Percentiles rank a stretch among this genome's conserved stretches.
Evolutionary conservation across 2,888 invertebrate genomes (phyloP).

Genomic region (Brachyptera risi): DNA sequence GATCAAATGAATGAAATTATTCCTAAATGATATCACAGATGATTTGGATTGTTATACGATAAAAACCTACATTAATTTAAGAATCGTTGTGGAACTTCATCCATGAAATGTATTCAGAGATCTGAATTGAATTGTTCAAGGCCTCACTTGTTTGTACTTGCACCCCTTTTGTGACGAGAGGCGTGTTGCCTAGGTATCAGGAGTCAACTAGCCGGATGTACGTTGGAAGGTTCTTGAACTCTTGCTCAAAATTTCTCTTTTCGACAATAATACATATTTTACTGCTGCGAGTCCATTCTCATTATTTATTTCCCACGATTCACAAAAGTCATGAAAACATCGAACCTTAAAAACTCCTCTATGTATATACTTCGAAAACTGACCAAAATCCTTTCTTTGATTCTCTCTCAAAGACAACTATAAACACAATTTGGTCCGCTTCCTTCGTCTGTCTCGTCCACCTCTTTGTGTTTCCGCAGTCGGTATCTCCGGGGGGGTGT

Average conservation of each 20-base stretch:
- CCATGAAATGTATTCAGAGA: no score
- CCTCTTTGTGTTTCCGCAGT: not conserved
- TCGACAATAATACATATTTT: no score
- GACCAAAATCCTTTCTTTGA: slow-evolving; percentile 11
- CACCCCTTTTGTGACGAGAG: no score
- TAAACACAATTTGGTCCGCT: slow-evolving; percentile 3
- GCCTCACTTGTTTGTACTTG: no score
- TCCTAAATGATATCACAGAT: no score
- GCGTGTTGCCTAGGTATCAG: no score
- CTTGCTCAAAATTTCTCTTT: slow-evolving; percentile 1
- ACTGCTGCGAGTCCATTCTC: slow-evolving; percentile 9
- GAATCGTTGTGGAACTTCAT: no score
- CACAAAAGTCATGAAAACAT: slow-evolving; percentile 8
- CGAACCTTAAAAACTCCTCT: slow-evolving; percentile 8
- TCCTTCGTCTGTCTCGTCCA: not conserved
- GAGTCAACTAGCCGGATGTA: no score
- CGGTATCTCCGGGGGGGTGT: not conserved
- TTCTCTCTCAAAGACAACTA: not conserved
- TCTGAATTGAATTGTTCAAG: not conserved
- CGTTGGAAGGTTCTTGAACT: slow-evolving; percentile 12
- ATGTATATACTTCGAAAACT: not conserved
- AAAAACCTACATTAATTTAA: no score
- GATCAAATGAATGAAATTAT: no score
- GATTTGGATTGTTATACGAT: no score
- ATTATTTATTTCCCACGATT: slow-evolving; percentile 16